Base-by-base conservation (phyloP, 2,888 invertebrate species). In the Catocala sponsa region DNA sequence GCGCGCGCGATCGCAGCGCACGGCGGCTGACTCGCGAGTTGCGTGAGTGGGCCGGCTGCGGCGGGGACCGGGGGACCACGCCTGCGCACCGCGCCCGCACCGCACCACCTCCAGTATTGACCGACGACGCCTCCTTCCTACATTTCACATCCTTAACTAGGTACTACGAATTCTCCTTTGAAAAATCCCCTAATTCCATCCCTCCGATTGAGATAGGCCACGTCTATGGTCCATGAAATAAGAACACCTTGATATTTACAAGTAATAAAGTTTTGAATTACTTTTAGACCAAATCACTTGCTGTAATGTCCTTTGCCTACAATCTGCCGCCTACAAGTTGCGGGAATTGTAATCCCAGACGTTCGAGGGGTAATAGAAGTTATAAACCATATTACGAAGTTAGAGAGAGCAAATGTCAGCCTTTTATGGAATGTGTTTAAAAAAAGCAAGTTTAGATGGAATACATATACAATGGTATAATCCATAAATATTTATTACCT, bases 61-160 rank as follows among this genome's bases (percentile, higher is more conserved):
- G 84, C 82, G 85, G 83, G 83, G 84, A 79, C 72, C 76, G 81
- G 85, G 87, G 86, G 84, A 85, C 87, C 91, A 89, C 92, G 90
- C 92, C 90, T 90, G 91, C 90, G 92, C 90, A 76, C 87, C 86
- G 83, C 88, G 76, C 87, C 88, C 90, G 87, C 91, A 77, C 92
- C 89, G 90, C 92, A 85, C 92, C 91, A 92, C 91, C 92, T 91
- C 87, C 91, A 91, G 93, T 94, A 94, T 94, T 93, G 94, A 94
- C 94, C 94, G 92, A 93, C 91, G 91, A 91, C 92, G 92, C 93
- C 94, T 93, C 91, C 91, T 92, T 91, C 89, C 91, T 90, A 92
- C 91, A 88, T 89, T 90, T 91, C 91, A 92, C 91, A 91, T 94
- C 93, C 92, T 93, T 94, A 94, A 92, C 93, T 90, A 92, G 91